Evolutionary conservation across 2,888 invertebrate species (phyloP), one percentile per base, ranked within the genome.

Genomic region (Stenodema calcarata): DNA sequence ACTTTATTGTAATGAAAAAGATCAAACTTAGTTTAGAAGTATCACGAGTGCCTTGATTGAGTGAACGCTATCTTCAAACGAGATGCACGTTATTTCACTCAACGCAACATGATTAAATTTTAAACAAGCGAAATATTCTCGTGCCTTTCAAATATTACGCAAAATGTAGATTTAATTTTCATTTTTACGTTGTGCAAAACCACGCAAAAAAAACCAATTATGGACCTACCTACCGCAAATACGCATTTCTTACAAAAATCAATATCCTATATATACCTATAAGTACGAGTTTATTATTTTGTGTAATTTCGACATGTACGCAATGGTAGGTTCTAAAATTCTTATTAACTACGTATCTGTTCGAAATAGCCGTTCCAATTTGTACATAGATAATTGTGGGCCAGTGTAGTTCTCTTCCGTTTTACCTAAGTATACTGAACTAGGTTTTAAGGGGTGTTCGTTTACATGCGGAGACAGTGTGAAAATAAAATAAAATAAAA

Each of bases 21-120:
- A 78, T 78, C 78, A 78, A 78, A 78, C 44, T 44, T 78, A 78
- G 78, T 18, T 78, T 78, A 78, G 41, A 18, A 73, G 9, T 35
- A 30, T 35, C 23, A 12, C 23, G 78, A 78, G 78, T 78, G 78
- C 78, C 78, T 78, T 78, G 62, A 62, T 18, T 11, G 23, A 62
- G 27, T 62, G 62, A 62, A 62, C 62, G 62, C 62, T 23, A 62
- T 62, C 62, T 23, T 27, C 23, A 18, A 62, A 62, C 7, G 12
- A 62, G 23, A 62, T 47, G 3, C 1, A 23, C 9, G 62, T 62
- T 62, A n/a, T 27, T 23, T 23, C 62, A 62, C n/a, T 50, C 16
- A 6, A 50, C 50, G n/a, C n/a, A n/a, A 23, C 62, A 62, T 62
- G 23, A 62, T 62, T 3, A 11, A 62, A 62, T 4, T 62, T 7